These are phyloP conservation scores for Agonopterix alstromeriana DNA, from an alignment of 2,888 invertebrate genomes.

Conservation along the genomic window DNA sequence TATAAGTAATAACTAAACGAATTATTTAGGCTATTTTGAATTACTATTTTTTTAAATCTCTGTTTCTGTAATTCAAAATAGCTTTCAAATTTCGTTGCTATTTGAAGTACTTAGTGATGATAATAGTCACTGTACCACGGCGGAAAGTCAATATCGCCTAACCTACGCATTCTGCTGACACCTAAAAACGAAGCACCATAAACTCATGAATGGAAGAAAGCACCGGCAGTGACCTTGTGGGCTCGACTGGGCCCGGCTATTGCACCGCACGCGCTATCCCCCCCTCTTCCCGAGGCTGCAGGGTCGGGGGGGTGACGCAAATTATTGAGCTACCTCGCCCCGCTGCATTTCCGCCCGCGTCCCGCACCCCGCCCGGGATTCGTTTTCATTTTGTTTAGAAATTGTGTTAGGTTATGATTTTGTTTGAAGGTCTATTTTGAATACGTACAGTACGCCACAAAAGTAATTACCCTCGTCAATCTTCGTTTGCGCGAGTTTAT, in stretches of 20 bases:
- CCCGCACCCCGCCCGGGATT: conserved; percentile 35
- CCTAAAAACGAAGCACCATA: neutral
- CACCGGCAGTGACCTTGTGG: conserved; percentile 63
- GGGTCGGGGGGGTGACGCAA: conserved; percentile 33
- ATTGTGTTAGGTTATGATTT: conserved; percentile 12
- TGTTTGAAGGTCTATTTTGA: neutral
- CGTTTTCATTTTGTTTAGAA: conserved; percentile 6
- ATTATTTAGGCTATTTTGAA: too few relatives aligned
- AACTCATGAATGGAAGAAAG: conserved; percentile 55
- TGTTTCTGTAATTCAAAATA: too few relatives aligned
- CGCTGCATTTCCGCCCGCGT: conserved; percentile 55
- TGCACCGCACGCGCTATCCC: conserved; percentile 32
- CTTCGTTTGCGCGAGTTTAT: too few relatives aligned
- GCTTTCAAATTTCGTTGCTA: too few relatives aligned
- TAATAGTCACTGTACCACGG: too few relatives aligned
- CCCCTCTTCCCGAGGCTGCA: conserved; percentile 13
- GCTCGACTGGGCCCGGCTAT: conserved; percentile 50
- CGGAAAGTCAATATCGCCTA: too few relatives aligned
- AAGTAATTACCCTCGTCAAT: too few relatives aligned
- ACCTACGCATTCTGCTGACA: neutral
- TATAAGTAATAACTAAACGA: too few relatives aligned
- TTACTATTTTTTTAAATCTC: too few relatives aligned
- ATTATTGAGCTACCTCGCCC: conserved; percentile 47
- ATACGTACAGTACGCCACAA: too few relatives aligned
- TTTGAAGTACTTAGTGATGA: too few relatives aligned